phyloP scores from a whole-genome alignment of 2,888 invertebrate genomes.

The Caenorhabditis sp. region DNA sequence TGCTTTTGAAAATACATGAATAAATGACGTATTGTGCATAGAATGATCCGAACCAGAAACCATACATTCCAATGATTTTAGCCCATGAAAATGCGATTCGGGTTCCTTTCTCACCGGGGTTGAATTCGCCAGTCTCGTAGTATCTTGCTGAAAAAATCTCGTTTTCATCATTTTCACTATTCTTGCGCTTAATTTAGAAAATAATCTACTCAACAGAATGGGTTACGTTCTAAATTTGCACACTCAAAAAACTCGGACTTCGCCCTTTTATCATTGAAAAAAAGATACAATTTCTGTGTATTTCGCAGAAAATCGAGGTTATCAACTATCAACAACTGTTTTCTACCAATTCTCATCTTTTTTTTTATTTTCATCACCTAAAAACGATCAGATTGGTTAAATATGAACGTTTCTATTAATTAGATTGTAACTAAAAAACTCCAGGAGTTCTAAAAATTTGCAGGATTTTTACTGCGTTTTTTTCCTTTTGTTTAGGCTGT shows the following conservation, averaged over 20 bases:
- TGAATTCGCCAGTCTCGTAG: slow-evolving; percentile 66
- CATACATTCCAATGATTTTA: slow-evolving; percentile 68
- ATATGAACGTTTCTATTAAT: too few relatives aligned
- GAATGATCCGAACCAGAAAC: slow-evolving; percentile 67
- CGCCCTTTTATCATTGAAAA: neutral
- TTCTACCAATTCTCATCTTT: neutral
- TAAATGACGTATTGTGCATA: slow-evolving; percentile 55
- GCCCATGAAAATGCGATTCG: slow-evolving; percentile 66
- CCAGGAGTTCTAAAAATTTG: too few relatives aligned
- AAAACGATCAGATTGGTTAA: too few relatives aligned
- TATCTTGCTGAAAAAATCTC: slow-evolving; percentile 63
- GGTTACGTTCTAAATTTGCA: too few relatives aligned
- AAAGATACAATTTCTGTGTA: neutral
- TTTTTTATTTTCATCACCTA: neutral
- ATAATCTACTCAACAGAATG: too few relatives aligned
- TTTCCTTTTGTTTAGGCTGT: too few relatives aligned
- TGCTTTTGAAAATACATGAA: slow-evolving; percentile 20
- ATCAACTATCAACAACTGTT: neutral
- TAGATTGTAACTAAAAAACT: too few relatives aligned
- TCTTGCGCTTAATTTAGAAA: too few relatives aligned
- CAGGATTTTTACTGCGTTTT: too few relatives aligned
- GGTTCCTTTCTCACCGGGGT: slow-evolving; percentile 61
- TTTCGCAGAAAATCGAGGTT: neutral
- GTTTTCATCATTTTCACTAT: neutral
- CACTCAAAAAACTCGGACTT: too few relatives aligned